Evolutionary conservation across 2,888 invertebrate species (phyloP).

Genomic region (Metallyticus violacea): DNA sequence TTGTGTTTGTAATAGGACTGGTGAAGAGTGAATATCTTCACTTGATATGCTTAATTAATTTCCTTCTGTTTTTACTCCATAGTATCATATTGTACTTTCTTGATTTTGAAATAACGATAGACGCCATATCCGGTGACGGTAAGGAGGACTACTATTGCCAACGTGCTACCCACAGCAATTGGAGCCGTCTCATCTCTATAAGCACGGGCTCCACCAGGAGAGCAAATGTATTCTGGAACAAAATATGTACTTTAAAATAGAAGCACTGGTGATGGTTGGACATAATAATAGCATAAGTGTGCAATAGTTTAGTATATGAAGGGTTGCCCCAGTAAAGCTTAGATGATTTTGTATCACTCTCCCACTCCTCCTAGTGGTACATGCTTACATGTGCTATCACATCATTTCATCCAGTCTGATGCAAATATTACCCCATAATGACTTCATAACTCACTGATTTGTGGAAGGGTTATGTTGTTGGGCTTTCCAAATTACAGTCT

Average conservation of each 20-base stretch:
- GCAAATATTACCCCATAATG: too few species aligned
- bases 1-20: neutral
- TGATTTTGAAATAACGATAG: conserved; percentile 81
- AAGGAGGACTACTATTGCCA: conserved; percentile 76
- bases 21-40: neutral
- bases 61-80: conserved; percentile 64
- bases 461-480: neutral
- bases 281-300: too few species aligned
- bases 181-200: conserved; percentile 81
- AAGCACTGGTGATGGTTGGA: neutral
- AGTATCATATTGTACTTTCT: conserved; percentile 87
- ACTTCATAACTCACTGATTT: too few species aligned
- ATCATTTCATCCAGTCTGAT: too few species aligned
- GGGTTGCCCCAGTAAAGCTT: too few species aligned
- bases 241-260: neutral
- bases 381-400: too few species aligned
- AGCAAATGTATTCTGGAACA: conserved; percentile 61
- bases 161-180: conserved; percentile 75
- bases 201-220: conserved; percentile 50
- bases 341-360: too few species aligned
- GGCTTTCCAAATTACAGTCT: too few species aligned
- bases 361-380: neutral
- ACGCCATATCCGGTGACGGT: conserved; percentile 83
- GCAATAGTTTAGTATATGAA: too few species aligned
- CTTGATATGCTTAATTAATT: neutral